Evolutionary conservation across 2,113 vertebrate species (phyloP), one percentile per base, ranked within the genome.

Genomic region (Ellobius talpinus): DNA sequence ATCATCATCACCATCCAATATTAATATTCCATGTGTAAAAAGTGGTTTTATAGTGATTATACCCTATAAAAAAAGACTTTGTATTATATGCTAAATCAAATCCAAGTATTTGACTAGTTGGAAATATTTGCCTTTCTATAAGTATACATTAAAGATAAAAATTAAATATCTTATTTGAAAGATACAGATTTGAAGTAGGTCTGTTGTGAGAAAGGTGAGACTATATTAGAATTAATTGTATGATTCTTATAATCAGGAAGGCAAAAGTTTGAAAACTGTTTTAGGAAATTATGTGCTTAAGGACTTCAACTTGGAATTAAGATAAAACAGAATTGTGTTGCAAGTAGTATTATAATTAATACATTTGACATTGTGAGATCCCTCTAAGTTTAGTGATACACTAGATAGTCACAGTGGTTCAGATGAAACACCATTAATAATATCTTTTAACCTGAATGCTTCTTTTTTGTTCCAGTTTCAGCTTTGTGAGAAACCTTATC

Each of bases 1-100:
- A 98, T 97, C 97, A 97, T 97, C 95, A 97, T 97, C 94, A 98
- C 96, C 95, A 97, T 98, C 95, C 6, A 76, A 5, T 91, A 87
- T 74, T 97, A 96, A 23, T 96, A 91, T 11, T 26, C 26, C 29
- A 45, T 8, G 0, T 76, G 1, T 90, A 72, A 70, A 52, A 85
- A 47, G 9, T 87, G 87, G 45, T 31, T 50, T 72, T 87, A 84
- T 3, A 92, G 55, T 86, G 26, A 66, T 36, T 72, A 7, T 2
- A 42, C 21, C 95, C 1, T 78, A 31, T 65, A 26, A 65, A 45
- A 85, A 24, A 65, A 14, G 55, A 58, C 39, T 85, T 84, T 65
- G 58, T 85, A 85, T 42, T 11, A 65, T 23, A 84, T 42, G 23
- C 55, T 63, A 42, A 63, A 39, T 73, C 21, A 39, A 39, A 16